Percentiles rank a stretch among this genome's conserved stretches.
Conservation (phyloP, 2,113 vertebrate species). For the Colossoma macropomum region DNA sequence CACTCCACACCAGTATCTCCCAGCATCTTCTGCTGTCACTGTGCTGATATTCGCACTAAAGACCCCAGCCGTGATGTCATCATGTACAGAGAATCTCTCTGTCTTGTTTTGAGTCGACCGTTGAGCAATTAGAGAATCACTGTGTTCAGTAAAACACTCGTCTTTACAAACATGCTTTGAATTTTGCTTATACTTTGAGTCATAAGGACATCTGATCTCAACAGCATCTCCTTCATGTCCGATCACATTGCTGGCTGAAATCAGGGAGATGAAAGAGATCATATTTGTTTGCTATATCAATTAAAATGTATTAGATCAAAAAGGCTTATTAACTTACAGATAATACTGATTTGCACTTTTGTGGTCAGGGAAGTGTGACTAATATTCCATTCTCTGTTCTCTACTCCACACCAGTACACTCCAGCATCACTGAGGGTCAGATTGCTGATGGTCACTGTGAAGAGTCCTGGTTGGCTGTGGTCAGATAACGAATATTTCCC, state of each 20-base stretch:
- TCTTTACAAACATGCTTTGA: slow-evolving; percentile 25
- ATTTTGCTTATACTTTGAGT: slow-evolving; percentile 1
- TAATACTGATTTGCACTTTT: slow-evolving; percentile 37
- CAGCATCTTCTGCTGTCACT: slow-evolving; percentile 45
- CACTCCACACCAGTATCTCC: slow-evolving; percentile 44
- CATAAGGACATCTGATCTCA: slow-evolving; percentile 43
- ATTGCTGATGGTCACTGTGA: slow-evolving; percentile 48
- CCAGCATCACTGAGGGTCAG: slow-evolving; percentile 39
- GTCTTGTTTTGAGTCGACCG: too few relatives aligned
- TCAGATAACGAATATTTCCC: background rate
- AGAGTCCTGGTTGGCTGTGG: slow-evolving; percentile 17
- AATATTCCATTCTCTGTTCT: background rate
- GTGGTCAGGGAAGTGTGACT: slow-evolving; percentile 20
- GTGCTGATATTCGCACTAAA: slow-evolving; percentile 38
- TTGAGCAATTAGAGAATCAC: background rate
- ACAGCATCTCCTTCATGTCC: slow-evolving; percentile 21
- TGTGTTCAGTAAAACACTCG: background rate
- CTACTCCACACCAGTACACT: slow-evolving; percentile 54
- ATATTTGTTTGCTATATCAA: too few relatives aligned
- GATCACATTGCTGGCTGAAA: background rate
- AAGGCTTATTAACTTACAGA: slow-evolving; percentile 40
- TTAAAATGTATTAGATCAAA: too few relatives aligned
- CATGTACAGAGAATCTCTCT: slow-evolving; percentile 5
- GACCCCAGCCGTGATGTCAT: slow-evolving; percentile 5
- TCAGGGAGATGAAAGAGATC: background rate